Conservation (phyloP, 2,888 invertebrate genomes). For the Frankliniella fusca region DNA sequence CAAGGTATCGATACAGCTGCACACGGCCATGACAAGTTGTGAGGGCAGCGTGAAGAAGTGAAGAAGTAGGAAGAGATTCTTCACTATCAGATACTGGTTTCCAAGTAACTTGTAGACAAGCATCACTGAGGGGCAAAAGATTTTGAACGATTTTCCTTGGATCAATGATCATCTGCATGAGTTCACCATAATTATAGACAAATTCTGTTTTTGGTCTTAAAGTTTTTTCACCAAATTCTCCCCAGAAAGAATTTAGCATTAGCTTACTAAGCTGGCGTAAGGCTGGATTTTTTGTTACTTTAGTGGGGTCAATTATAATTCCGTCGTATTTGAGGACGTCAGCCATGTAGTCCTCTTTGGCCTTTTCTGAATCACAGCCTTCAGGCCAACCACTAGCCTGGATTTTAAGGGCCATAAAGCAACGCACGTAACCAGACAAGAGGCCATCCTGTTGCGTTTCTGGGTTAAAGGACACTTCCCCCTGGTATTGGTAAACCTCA, state of each 20-base stretch:
- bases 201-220: not conserved
- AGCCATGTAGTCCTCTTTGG: not conserved
- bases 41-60: not conserved
- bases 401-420: not conserved
- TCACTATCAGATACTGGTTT: not conserved
- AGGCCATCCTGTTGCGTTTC: too few relatives aligned
- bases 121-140: not conserved
- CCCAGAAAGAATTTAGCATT: not conserved
- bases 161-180: not conserved
- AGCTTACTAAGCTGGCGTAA: not conserved
- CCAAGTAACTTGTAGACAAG: not conserved
- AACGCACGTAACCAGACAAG: not conserved
- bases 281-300: not conserved
- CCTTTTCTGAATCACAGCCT: not conserved
- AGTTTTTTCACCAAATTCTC: not conserved
- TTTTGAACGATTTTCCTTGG: too few relatives aligned
- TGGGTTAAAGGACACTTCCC: too few relatives aligned
- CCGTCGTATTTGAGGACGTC: too few relatives aligned
- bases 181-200: not conserved
- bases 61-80: not conserved
- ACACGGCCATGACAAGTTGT: not conserved
- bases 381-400: not conserved
- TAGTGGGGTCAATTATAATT: not conserved
- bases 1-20: not conserved
- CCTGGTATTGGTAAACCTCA: too few relatives aligned